Conservation (phyloP, 2,113 vertebrate genomes). For the Psophia crepitans region DNA sequence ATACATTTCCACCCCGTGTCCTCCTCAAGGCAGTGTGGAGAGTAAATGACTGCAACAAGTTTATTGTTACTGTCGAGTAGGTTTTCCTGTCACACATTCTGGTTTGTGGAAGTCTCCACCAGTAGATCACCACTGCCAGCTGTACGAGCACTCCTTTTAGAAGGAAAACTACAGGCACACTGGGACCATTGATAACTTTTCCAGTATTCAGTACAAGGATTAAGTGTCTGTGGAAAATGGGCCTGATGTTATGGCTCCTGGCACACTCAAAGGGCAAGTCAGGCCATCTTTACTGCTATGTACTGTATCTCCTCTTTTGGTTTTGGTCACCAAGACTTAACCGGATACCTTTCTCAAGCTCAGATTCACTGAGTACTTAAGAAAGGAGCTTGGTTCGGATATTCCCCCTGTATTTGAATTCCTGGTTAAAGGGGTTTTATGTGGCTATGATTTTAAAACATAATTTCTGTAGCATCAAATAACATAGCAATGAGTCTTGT, state of each 20-base stretch:
- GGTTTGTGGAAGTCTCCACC: neutral
- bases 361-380: neutral
- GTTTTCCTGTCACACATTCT: neutral
- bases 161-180: neutral
- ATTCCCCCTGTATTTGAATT: neutral
- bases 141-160: neutral
- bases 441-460: neutral
- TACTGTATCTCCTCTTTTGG: neutral
- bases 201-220: neutral
- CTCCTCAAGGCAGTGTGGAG: neutral
- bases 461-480: neutral
- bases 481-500: neutral
- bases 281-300: neutral
- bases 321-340: neutral
- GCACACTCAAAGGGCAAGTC: neutral
- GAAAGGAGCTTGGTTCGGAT: neutral
- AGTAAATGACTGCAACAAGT: neutral
- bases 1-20: neutral
- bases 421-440: neutral
- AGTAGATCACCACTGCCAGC: neutral
- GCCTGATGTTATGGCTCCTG: neutral
- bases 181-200: neutral
- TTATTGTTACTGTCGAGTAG: rapidly evolving
- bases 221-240: neutral
- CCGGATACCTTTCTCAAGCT: neutral